These are phyloP conservation scores for Fratercula arctica DNA, from an alignment of 2,797 vertebrate genomes.

Conservation along the genomic window DNA sequence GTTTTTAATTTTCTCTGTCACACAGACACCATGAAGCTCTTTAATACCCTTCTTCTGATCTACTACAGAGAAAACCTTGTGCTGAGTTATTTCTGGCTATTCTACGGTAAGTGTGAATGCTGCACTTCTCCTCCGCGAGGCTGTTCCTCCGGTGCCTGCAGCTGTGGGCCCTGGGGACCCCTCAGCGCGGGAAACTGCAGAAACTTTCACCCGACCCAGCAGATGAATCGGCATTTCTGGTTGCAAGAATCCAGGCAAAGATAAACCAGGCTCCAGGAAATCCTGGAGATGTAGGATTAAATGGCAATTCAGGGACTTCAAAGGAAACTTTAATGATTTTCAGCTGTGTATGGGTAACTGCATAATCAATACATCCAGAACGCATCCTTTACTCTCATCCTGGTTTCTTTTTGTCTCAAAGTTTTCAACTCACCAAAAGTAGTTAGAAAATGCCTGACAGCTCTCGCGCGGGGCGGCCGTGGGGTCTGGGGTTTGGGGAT, in stretches of 20 bases:
- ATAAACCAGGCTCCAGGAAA: not conserved
- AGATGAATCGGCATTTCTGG: not conserved
- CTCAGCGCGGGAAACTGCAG: rapidly evolving
- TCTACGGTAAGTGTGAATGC: not conserved
- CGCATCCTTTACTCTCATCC: not conserved
- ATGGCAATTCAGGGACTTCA: not conserved
- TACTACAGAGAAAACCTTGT: not conserved
- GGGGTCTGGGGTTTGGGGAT: not conserved
- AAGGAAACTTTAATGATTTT: not conserved
- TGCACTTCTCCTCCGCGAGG: not conserved
- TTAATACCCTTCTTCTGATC: not conserved
- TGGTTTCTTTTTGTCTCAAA: not conserved
- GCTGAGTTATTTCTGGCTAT: not conserved
- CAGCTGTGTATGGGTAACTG: too few relatives aligned
- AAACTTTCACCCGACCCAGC: not conserved
- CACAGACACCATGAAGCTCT: not conserved
- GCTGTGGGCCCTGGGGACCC: not conserved
- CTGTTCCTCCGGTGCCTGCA: rapidly evolving
- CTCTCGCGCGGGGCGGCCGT: too few relatives aligned
- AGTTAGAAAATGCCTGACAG: not conserved
- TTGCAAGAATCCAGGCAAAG: not conserved
- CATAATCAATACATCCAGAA: rapidly evolving
- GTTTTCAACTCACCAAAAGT: not conserved
- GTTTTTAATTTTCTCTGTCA: not conserved
- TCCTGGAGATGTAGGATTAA: not conserved